Conservation (phyloP, 2,797 vertebrate species). For the Myotis pilosus region DNA sequence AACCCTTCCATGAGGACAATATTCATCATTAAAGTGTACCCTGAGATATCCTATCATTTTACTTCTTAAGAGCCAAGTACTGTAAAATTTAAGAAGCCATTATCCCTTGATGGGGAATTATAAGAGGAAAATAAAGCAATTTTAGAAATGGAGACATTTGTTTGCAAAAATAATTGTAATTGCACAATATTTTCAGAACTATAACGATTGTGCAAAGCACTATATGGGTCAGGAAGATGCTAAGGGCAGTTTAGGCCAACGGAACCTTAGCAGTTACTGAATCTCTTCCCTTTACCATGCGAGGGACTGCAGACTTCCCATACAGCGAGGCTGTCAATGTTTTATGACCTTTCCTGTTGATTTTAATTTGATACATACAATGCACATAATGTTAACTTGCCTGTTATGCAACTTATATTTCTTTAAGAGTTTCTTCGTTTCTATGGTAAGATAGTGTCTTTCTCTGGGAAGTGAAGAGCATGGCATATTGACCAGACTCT, state of each 20-base stretch:
- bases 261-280: background rate
- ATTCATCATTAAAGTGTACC: background rate
- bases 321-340: background rate
- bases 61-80: slow-evolving; percentile 3
- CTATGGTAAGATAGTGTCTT: background rate
- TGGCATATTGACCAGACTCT: background rate
- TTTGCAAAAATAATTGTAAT: background rate
- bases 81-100: background rate
- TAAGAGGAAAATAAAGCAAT: slow-evolving; percentile 48
- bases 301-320: background rate
- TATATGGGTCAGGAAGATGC: background rate
- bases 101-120: slow-evolving; percentile 25
- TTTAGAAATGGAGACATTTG: slow-evolving; percentile 39
- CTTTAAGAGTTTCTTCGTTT: slow-evolving; percentile 2
- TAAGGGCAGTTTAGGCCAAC: background rate
- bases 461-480: background rate
- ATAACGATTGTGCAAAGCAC: background rate
- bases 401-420: background rate
- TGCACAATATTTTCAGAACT: background rate
- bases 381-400: background rate
- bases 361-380: background rate
- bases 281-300: background rate
- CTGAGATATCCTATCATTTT: background rate
- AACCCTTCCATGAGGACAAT: background rate
- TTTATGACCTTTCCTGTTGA: background rate